phyloP scores from a whole-genome alignment of 2,113 vertebrate species.

The Megaptera novaeangliae region DNA sequence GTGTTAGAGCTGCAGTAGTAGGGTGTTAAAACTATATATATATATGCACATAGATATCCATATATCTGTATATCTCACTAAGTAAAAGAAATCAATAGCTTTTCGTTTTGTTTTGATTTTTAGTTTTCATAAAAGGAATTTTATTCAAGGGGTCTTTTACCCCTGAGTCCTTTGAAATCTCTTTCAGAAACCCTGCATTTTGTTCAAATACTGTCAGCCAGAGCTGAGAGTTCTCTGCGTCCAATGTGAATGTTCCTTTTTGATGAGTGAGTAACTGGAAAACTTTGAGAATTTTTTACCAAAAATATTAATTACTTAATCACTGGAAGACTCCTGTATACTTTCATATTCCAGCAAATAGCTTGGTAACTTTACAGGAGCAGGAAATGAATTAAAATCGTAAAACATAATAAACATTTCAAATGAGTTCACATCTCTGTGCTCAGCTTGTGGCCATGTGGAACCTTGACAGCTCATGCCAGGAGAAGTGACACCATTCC shows the following conservation, averaged over 20 bases:
- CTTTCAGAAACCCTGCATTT: background rate
- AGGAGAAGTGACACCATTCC: background rate
- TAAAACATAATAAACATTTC: conserved; percentile 57
- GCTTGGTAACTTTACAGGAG: conserved; percentile 57
- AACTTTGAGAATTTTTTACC: conserved; percentile 63
- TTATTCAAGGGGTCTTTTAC: background rate
- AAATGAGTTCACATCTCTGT: background rate
- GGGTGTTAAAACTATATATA: background rate
- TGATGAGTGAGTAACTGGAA: background rate
- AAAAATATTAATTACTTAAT: conserved; percentile 73
- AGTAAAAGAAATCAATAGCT: background rate
- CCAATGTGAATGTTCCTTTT: conserved; percentile 24
- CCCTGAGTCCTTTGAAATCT: background rate
- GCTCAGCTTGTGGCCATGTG: background rate
- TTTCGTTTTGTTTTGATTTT: background rate
- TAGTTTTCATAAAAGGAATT: background rate
- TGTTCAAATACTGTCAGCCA: background rate
- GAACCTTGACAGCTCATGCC: background rate
- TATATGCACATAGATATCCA: background rate
- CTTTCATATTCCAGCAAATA: conserved; percentile 39
- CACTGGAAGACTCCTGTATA: conserved; percentile 44
- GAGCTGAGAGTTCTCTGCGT: background rate
- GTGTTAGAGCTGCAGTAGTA: background rate
- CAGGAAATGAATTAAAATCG: conserved; percentile 43
- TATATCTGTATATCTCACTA: background rate